Base-by-base conservation (phyloP, 2,797 vertebrate genomes). In the Carduelis carduelis region DNA sequence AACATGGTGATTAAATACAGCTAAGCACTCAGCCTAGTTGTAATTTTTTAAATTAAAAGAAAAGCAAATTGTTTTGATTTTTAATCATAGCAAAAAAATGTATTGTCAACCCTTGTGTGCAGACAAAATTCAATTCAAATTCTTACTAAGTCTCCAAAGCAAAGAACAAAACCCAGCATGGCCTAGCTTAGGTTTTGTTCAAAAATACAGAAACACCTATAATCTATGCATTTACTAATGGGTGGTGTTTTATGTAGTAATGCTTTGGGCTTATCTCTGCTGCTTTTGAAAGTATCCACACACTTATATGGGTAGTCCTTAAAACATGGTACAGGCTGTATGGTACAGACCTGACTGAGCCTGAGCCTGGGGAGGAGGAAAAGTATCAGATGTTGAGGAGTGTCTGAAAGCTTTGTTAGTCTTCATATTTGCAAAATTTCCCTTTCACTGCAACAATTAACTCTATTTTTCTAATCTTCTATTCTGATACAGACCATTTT, bases 41-140 rank as follows among this genome's bases (percentile, higher is more conserved):
- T 70, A 47, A 64, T 84, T 93, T 87, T 78, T 96, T 95, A 89
- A 93, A 94, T 94, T 91, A 85, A 95, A 96, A 91, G 53, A 65
- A 78, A 47, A 66, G 28, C 1, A 90, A 79, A 78, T 69, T 53
- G 8, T 63, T 78, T 77, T 91, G 50, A 56, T 79, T 89, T 92
- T 87, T 85, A 55, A 70, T 79, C 74, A 63, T 16, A 90, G 57
- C 53, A 50, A 86, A 83, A 92, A 78, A 41, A 83, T 30, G 2
- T 28, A 64, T 82, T 60, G 22, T 87, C 78, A 91, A 50, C 14
- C 23, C 15, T 69, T 69, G 37, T 65, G 32, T 46, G 83, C 39
- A 96, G 41, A 43, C 2, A 24, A 2, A 63, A 44, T 75, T 68
- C 34, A 72, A 39, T 92, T 56, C 61, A 84, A 78, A 57, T 76